Evolutionary conservation across 1,140 invertebrate genomes (phyloP).

Genomic region (Leguminivora glycinivorella): DNA sequence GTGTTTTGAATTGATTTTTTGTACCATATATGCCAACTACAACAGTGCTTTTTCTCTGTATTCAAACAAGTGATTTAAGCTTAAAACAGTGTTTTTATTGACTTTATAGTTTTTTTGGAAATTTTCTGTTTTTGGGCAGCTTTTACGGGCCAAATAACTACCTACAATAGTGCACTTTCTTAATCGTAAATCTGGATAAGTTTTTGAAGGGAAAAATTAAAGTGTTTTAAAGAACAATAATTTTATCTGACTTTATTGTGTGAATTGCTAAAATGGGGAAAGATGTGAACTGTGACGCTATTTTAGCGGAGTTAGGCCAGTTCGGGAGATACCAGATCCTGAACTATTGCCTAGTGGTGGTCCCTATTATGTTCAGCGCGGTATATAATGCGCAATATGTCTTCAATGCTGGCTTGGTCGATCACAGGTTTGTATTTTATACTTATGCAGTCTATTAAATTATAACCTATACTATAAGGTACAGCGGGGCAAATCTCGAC

Average conservation of each 20-base stretch:
- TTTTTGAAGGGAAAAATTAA: not conserved
- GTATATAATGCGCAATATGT: conserved; percentile 43
- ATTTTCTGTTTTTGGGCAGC: no score
- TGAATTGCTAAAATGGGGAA: conserved; percentile 9
- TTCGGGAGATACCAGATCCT: conserved; percentile 37
- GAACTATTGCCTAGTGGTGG: conserved; percentile 36
- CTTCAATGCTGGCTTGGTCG: conserved; percentile 34
- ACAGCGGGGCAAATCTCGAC: no score
- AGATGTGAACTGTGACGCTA: conserved; percentile 10
- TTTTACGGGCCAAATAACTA: no score
- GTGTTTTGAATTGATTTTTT: no score
- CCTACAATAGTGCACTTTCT: no score
- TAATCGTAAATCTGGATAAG: not conserved
- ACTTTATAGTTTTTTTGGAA: no score
- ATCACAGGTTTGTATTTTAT: conserved; percentile 33
- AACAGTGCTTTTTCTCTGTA: no score
- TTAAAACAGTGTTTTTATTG: no score
- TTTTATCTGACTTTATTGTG: not conserved
- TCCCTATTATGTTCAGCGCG: conserved; percentile 38
- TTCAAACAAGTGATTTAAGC: no score
- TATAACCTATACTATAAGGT: no score
- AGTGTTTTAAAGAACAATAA: not conserved
- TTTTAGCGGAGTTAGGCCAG: conserved; percentile 38
- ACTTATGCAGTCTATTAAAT: no score
- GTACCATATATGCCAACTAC: no score